These are phyloP conservation scores for Serinus canaria DNA, from an alignment of 2,113 vertebrate genomes.

Conservation along the genomic window DNA sequence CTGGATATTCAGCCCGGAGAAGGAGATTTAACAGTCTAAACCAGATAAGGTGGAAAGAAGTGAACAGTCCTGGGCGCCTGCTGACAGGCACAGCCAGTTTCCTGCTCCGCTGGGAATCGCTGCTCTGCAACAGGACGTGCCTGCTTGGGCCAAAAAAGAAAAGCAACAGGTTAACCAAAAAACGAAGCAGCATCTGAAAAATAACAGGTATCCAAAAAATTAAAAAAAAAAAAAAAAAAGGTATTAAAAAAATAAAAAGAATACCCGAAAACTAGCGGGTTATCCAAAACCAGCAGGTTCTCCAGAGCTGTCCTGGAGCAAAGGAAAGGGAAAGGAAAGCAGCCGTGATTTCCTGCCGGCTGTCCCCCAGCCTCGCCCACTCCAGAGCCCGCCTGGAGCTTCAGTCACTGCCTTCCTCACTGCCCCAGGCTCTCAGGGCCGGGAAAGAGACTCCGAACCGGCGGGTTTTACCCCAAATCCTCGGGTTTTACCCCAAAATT, in stretches of 20 bases:
- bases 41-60: background rate
- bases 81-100: background rate
- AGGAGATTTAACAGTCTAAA: background rate
- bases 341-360: background rate
- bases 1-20: background rate
- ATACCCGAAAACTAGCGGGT: background rate
- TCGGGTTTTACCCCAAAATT: background rate
- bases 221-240: background rate
- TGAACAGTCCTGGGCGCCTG: background rate
- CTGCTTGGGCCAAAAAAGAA: background rate
- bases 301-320: background rate
- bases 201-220: background rate
- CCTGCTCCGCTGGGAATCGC: background rate
- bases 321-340: background rate
- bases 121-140: rapidly evolving
- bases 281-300: background rate
- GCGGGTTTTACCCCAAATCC: background rate
- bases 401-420: no score
- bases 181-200: background rate
- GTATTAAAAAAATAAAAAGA: background rate
- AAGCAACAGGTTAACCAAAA: background rate
- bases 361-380: no score
- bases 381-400: background rate
- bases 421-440: no score
- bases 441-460: background rate